These are phyloP conservation scores for Mohoua ochrocephala DNA, from an alignment of 2,113 vertebrate species.

Conservation along the genomic window DNA sequence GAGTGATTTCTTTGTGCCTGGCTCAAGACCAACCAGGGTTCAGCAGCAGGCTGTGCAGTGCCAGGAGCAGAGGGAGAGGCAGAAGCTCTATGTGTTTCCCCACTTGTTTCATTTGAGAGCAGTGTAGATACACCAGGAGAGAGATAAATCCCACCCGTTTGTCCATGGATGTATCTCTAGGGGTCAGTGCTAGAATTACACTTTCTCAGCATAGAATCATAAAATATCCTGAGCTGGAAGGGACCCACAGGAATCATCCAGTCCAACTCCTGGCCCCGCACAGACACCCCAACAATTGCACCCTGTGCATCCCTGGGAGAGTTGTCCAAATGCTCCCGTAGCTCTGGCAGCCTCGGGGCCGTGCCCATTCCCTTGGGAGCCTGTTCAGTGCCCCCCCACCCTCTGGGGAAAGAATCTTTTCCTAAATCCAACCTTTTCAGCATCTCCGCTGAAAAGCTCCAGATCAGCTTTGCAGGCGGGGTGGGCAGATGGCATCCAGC, in stretches of 20 bases:
- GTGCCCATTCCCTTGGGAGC: rapidly evolving
- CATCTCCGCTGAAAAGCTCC: background rate
- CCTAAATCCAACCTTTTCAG: background rate
- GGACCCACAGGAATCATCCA: background rate
- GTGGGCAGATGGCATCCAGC: background rate
- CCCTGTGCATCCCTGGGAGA: background rate
- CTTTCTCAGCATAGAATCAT: background rate
- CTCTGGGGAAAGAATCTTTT: background rate
- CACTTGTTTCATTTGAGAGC: background rate
- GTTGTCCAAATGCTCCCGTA: rapidly evolving
- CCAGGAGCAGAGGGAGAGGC: background rate
- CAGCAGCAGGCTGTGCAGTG: background rate
- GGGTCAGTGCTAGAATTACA: background rate
- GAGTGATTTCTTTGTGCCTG: background rate
- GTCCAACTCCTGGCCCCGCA: background rate
- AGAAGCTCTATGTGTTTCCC: background rate
- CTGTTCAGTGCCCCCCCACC: background rate
- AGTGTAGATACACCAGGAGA: rapidly evolving
- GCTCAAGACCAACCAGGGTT: background rate
- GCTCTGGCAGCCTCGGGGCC: background rate
- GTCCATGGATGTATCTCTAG: background rate
- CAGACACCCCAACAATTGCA: background rate
- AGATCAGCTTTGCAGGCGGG: background rate
- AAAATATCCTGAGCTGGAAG: background rate
- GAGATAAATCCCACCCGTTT: background rate